Conservation (phyloP, 2,113 vertebrate genomes). For the Setophaga coronata region DNA sequence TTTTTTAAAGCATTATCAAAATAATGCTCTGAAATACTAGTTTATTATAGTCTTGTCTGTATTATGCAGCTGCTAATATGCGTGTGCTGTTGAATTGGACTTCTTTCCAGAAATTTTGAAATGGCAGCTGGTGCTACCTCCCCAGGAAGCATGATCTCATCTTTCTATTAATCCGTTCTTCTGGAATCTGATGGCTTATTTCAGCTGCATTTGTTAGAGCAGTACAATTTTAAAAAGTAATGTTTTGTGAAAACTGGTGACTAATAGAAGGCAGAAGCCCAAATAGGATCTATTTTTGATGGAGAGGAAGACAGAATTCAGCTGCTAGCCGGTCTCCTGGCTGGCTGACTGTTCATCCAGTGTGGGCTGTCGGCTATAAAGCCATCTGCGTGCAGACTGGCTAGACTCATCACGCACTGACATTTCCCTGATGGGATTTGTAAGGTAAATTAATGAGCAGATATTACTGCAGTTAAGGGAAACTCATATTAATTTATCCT, state of each 20-base stretch:
- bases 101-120: neutral
- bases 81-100: neutral
- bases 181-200: neutral
- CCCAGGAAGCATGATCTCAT: neutral
- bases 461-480: neutral
- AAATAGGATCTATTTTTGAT: conserved; percentile 43
- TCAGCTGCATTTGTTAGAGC: neutral
- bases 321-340: conserved; percentile 8
- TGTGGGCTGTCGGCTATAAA: neutral
- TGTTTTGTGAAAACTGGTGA: conserved; percentile 40
- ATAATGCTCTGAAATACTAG: neutral
- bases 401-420: neutral
- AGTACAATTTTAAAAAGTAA: neutral
- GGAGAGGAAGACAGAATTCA: conserved; percentile 8
- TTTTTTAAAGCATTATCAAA: neutral
- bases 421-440: neutral
- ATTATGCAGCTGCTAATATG: neutral
- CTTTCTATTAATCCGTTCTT: neutral
- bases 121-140: neutral
- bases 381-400: neutral
- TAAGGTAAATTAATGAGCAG: neutral
- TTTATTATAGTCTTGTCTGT: neutral
- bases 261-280: conserved; percentile 16
- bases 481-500: neutral
- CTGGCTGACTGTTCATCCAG: neutral